Evolutionary conservation across 2,113 vertebrate species (phyloP), one percentile per base, ranked within the genome.

Genomic region (Apaloderma vittatum): DNA sequence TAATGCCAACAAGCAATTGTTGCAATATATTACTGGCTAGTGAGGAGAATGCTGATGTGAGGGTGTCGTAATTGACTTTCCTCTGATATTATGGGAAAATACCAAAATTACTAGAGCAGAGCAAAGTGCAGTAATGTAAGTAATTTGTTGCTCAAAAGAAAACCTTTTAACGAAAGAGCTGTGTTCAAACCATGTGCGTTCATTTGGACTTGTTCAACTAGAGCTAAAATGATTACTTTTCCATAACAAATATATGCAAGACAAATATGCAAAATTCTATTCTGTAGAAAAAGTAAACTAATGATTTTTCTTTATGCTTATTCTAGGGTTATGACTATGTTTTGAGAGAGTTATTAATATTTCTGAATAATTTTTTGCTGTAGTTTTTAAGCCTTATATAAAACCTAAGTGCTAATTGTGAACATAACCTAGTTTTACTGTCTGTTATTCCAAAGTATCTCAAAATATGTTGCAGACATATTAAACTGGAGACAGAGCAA

Each of bases 181-280:
- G 37, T 95, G 57, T 91, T 97, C 85, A 95, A 87, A 81, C 32
- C 40, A n/a, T 67, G 88, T 91, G 72, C 49, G 79, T 65, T 98
- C 93, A 92, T 96, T 97, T 96, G 93, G 43, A 58, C 84, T 91
- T 88, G 45, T 77, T 96, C 87, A 96, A 83, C 54, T 63, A 85
- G 75, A 65, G 92, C 55, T 93, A 93, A 93, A 91, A 89, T 88
- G 65, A 92, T 84, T 96, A 81, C 66, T 94, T 97, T 98, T 96
- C 61, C 58, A 52, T 79, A 97, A 93, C 37, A 97, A 96, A 94
- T 78, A 89, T 84, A 97, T 95, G 93, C 34, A 95, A 55, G 80
- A 96, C 93, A 94, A 95, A 97, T 93, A 89, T 45, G 30, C 59
- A 84, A 80, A 71, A 85, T 92, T 91, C 82, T 94, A 88, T 84